These are phyloP conservation scores for Sander vitreus DNA, from an alignment of 2,113 vertebrate species.

Conservation along the genomic window DNA sequence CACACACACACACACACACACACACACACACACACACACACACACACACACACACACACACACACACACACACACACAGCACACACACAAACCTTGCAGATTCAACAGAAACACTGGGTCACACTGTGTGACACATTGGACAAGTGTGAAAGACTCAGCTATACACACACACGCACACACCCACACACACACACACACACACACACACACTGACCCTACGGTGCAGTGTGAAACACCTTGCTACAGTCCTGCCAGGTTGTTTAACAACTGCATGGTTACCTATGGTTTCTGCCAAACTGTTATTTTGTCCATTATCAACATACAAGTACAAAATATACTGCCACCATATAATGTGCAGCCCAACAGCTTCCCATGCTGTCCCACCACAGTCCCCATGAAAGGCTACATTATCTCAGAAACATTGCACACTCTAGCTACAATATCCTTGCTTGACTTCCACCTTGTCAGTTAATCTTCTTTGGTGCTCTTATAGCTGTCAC, in stretches of 20 bases:
- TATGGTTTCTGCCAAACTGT: conserved; percentile 11
- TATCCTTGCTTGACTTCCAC: conserved; percentile 26
- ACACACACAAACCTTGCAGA: conserved; percentile 36
- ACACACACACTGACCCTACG: conserved; percentile 15
- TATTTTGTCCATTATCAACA: background rate
- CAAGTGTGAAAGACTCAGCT: conserved; percentile 66
- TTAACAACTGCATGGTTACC: conserved; percentile 32
- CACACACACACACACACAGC: conserved; percentile 13
- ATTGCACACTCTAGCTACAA: background rate
- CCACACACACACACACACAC: conserved; percentile 22
- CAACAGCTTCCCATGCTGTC: background rate
- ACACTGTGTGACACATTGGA: conserved; percentile 46
- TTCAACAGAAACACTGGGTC: conserved; percentile 58
- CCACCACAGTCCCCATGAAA: conserved; percentile 14
- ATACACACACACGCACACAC: background rate
- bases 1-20: conserved; percentile 22
- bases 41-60: conserved; percentile 28
- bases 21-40: conserved; percentile 22
- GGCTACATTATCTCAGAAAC: conserved; percentile 25
- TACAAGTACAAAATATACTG: background rate
- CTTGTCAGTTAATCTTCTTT: conserved; percentile 42
- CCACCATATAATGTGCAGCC: background rate
- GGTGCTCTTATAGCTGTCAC: conserved; percentile 52
- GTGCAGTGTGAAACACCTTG: conserved; percentile 63
- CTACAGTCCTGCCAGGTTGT: conserved; percentile 29